Evolutionary conservation across 2,888 invertebrate genomes (phyloP).

Genomic region (Alsophila aescularia): DNA sequence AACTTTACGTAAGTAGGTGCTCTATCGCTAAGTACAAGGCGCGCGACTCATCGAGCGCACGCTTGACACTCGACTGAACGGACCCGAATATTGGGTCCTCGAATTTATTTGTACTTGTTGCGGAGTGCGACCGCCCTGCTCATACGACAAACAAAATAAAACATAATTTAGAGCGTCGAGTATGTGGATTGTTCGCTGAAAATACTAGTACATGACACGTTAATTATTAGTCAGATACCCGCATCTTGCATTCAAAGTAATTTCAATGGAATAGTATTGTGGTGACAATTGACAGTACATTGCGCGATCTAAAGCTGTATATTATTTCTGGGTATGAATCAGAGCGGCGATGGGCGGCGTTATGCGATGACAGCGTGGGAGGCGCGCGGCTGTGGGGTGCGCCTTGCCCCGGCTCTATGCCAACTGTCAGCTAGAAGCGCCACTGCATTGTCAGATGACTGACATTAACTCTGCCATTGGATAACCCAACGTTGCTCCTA

Average conservation of each 20-base stretch:
- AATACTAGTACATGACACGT: neutral
- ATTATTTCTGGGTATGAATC: conserved; percentile 65
- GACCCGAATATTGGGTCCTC: too few species aligned
- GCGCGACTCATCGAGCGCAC: too few species aligned
- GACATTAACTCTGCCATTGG: conserved; percentile 44
- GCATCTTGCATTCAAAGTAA: conserved; percentile 47
- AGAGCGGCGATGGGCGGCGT: conserved; percentile 64
- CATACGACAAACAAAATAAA: too few species aligned
- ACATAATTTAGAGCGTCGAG: neutral
- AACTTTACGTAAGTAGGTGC: too few species aligned
- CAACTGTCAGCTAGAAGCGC: conserved; percentile 81
- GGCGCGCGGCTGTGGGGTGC: conserved; percentile 61
- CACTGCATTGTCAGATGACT: conserved; percentile 69
- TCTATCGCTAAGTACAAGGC: too few species aligned
- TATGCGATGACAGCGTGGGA: conserved; percentile 63
- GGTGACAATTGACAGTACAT: conserved; percentile 56
- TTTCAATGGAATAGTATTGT: conserved; percentile 41
- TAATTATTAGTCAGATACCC: conserved; percentile 43
- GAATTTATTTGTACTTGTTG: too few species aligned
- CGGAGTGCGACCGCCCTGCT: too few species aligned
- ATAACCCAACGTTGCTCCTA: conserved; percentile 43
- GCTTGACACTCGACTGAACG: too few species aligned
- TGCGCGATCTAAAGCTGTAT: conserved; percentile 56
- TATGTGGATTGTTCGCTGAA: conserved; percentile 1
- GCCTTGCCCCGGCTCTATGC: conserved; percentile 71